Percentiles rank a stretch among this genome's conserved stretches.
Evolutionary conservation across 2,797 vertebrate genomes (phyloP).

Genomic region (Micropoecilia bifurca): DNA sequence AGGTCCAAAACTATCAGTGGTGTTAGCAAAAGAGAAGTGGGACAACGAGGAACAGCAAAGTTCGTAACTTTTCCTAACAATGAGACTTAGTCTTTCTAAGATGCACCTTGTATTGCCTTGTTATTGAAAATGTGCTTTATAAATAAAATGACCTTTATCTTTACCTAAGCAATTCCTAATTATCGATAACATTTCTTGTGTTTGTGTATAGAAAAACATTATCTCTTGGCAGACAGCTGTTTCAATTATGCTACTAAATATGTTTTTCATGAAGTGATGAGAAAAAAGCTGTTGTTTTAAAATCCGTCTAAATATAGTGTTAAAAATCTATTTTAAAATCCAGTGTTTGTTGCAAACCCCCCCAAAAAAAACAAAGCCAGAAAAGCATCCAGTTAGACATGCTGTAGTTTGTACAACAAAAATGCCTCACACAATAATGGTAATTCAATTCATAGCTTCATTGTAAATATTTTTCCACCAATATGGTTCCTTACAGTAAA

Average conservation of each 20-base stretch:
- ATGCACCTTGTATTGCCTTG: too few relatives aligned
- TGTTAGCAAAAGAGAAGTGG: background rate
- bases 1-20: slow-evolving; percentile 40
- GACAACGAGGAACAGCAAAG: background rate
- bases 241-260: background rate
- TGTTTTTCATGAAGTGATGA: background rate
- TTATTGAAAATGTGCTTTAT: too few relatives aligned
- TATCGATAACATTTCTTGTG: background rate
- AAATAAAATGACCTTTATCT: too few relatives aligned
- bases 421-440: background rate
- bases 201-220: background rate
- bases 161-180: too few relatives aligned
- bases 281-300: background rate
- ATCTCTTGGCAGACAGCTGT: background rate
- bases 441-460: background rate
- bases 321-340: background rate
- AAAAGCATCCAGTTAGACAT: background rate
- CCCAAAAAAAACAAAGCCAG: background rate
- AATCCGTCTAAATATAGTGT: background rate
- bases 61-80: slow-evolving; percentile 11
- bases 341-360: background rate
- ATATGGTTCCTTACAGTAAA: background rate
- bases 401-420: background rate
- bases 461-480: background rate
- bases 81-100: slow-evolving; percentile 5